Conservation (phyloP, 2,797 vertebrate species). For the Cyprinella venusta region DNA sequence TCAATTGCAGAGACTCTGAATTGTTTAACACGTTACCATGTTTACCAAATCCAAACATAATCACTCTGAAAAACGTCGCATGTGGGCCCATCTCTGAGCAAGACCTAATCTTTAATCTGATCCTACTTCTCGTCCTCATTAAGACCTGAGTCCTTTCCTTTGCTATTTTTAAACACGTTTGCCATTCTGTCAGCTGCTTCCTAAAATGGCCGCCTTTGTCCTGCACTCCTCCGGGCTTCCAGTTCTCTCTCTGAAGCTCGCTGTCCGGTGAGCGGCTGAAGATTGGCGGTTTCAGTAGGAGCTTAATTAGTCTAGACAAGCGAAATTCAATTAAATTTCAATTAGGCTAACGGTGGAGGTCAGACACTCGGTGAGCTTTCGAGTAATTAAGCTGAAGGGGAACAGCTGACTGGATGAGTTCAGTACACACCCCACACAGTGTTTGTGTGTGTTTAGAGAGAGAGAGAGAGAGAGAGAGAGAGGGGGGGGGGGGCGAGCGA, state of each 20-base stretch:
- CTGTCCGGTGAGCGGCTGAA: constrained; percentile 49
- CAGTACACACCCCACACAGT: constrained; percentile 59
- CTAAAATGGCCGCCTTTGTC: constrained; percentile 56
- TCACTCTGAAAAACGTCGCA: not conserved
- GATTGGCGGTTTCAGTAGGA: constrained; percentile 76
- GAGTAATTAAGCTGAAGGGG: constrained; percentile 79
- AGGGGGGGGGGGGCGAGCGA: constrained; percentile 22
- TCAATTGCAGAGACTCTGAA: not conserved
- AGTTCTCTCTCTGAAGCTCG: constrained; percentile 5
- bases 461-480: not conserved
- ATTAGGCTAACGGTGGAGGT: constrained; percentile 81
- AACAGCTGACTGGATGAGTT: constrained; percentile 55
- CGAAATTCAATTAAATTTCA: constrained; percentile 85
- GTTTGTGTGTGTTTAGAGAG: not conserved
- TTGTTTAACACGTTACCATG: not conserved
- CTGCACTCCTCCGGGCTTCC: constrained; percentile 25
- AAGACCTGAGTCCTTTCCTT: constrained; percentile 48
- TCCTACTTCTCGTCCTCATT: constrained; percentile 42
- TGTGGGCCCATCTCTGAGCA: not conserved
- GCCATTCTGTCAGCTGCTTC: constrained; percentile 38
- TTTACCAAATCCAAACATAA: not conserved
- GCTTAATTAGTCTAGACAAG: constrained; percentile 84
- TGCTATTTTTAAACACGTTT: constrained; percentile 53
- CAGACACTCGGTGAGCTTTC: constrained; percentile 75
- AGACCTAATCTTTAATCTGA: not conserved